A percentile compares a stretch with the other conserved stretches of the same genome.
Conservation (phyloP, 2,797 vertebrate genomes). For the Tarsius wallacei region DNA sequence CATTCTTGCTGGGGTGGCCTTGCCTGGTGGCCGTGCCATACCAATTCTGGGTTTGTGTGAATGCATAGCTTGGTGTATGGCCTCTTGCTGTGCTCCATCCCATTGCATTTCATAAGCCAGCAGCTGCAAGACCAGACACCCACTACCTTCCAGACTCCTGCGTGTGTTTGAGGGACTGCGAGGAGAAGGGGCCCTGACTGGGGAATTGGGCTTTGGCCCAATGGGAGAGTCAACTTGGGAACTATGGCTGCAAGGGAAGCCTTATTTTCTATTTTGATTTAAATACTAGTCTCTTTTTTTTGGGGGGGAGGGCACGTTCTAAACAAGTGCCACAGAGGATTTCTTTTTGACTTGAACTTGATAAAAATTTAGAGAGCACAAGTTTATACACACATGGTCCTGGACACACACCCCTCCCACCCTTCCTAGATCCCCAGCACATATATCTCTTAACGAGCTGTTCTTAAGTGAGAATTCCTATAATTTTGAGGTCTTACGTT, state of each 20-base stretch:
- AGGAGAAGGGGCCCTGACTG: not conserved
- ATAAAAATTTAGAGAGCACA: conserved; percentile 37
- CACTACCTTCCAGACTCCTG: not conserved
- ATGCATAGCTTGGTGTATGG: not conserved
- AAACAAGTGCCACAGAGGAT: not conserved
- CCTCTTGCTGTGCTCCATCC: not conserved
- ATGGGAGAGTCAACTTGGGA: not conserved
- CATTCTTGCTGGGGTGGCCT: not conserved
- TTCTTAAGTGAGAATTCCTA: not conserved
- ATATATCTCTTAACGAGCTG: not conserved
- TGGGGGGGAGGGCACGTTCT: not conserved
- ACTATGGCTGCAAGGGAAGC: not conserved
- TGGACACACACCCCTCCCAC: not conserved
- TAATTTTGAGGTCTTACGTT: not conserved
- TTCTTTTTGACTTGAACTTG: conserved; percentile 48
- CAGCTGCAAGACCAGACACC: not conserved
- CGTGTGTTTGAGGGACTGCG: not conserved
- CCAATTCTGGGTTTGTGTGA: not conserved
- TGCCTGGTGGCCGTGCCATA: not conserved
- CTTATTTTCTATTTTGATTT: conserved; percentile 55
- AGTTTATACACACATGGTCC: not conserved
- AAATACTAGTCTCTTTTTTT: not conserved
- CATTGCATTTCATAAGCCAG: not conserved
- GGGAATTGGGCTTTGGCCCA: not conserved
- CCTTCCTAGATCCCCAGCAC: not conserved